phyloP scores from a whole-genome alignment of 2,888 invertebrate genomes.

The Alviniconcha strummeri region DNA sequence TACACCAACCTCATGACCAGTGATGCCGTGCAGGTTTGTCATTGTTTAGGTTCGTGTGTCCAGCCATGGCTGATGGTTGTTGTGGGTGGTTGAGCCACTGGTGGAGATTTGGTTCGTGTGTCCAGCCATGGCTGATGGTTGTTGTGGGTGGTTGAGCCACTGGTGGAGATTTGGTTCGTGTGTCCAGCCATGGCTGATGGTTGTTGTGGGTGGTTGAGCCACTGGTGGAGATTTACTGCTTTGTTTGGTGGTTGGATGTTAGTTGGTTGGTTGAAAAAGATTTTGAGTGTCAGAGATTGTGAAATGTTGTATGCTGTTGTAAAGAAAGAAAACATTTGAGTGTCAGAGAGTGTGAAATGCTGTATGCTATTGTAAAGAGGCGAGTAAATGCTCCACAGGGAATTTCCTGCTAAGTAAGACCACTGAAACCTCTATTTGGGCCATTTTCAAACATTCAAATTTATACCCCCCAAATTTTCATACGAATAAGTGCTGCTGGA shows the following conservation, averaged over 20 bases:
- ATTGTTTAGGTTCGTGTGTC: background rate
- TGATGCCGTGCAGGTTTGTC: background rate
- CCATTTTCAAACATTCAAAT: too few relatives aligned
- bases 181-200: background rate
- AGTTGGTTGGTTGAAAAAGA: too few relatives aligned
- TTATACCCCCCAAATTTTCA: too few relatives aligned
- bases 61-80: background rate
- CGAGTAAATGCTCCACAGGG: too few relatives aligned
- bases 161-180: background rate
- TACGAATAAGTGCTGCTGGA: too few relatives aligned
- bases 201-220: background rate
- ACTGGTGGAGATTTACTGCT: background rate
- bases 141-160: background rate
- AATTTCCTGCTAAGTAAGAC: too few relatives aligned
- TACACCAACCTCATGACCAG: background rate
- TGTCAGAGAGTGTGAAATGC: too few relatives aligned
- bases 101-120: background rate
- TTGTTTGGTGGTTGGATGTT: background rate
- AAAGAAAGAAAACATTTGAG: too few relatives aligned
- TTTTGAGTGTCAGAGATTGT: too few relatives aligned
- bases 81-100: background rate
- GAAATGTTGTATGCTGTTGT: too few relatives aligned
- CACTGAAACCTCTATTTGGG: too few relatives aligned
- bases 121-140: background rate
- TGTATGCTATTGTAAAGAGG: too few relatives aligned